Evolutionary conservation across 2,113 vertebrate genomes (phyloP), one percentile per base, ranked within the genome.

Genomic region (Atherinomorus stipes): DNA sequence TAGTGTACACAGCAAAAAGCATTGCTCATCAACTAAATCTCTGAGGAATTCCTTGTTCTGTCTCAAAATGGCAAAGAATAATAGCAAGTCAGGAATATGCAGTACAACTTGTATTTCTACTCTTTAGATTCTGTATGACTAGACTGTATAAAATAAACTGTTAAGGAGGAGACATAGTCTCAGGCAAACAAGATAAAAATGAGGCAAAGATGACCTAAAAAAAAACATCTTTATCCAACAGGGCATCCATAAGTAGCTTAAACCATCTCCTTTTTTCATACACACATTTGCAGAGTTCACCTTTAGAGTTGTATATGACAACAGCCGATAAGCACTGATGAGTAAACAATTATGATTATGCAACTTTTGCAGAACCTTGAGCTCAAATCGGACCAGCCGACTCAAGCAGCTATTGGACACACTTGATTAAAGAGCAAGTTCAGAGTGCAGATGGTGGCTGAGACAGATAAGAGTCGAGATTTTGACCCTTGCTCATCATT

Each of bases 331-430:
- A 88, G 77, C 47, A 50, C 60, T 78, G 66, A 87, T 65, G 61
- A 79, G 65, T 72, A 88, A 89, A 86, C 76, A 85, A 76, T 64
- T 57, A 54, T 44, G 71, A 87, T 86, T 90, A 73, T 54, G 60
- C 54, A 89, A 89, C 70, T 40, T n/a, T 4, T 22, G 57, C 38
- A 75, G 54, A 87, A 78, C 83, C 69, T 88, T 90, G 76, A 87
- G 85, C 86, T 67, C 25, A 64, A 45, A 38, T 42, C 56, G 26
- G 64, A 21, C 44, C 34, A 2, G 42, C 15, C 47, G 12, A 12
- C 52, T 51, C 23, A 74, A 66, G 15, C 49, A 25, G 53, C 58
- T 28, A 13, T 16, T 58, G 74, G 67, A 83, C 1, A 0, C 52
- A 34, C 64, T 60, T 64, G 58, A 85, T 71, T 52, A 73, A 74